Evolutionary conservation across 2,888 invertebrate species (phyloP).

Genomic region (Macrosoma leucophasiata): DNA sequence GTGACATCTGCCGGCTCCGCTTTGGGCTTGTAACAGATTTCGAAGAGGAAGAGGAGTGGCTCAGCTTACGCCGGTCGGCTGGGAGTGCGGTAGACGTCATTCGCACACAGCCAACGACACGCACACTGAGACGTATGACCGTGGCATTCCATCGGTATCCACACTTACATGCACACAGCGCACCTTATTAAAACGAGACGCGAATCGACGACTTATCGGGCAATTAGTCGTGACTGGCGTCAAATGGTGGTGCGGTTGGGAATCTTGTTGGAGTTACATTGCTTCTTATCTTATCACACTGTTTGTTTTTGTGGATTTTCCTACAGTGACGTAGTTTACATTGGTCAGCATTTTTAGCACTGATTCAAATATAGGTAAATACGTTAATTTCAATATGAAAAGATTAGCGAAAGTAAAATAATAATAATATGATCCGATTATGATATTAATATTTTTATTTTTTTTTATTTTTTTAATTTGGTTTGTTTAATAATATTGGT

Average conservation of each 20-base stretch:
- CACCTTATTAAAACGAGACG: constrained; percentile 76
- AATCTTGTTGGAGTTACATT: constrained; percentile 53
- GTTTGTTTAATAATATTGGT: no score
- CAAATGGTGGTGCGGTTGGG: constrained; percentile 48
- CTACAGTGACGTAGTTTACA: no score
- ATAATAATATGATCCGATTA: no score
- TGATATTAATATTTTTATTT: no score
- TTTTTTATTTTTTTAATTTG: no score
- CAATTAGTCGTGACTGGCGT: constrained; percentile 71
- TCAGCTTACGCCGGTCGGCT: constrained; percentile 39
- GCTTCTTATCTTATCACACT: constrained; percentile 32
- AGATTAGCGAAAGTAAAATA: no score
- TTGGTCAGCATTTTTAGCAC: no score
- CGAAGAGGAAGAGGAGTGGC: constrained; percentile 39
- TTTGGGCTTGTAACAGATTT: constrained; percentile 25
- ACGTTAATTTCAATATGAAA: no score
- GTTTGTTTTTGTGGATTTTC: no score
- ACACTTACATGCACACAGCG: constrained; percentile 65
- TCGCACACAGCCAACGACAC: constrained; percentile 48
- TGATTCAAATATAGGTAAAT: no score
- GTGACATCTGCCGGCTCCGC: constrained; percentile 46
- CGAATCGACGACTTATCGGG: constrained; percentile 75
- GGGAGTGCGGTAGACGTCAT: constrained; percentile 71
- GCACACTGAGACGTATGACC: constrained; percentile 53
- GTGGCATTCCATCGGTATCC: constrained; percentile 71